These are phyloP conservation scores for Parotocinclus haroldoi DNA, from an alignment of 2,797 vertebrate species.

Conservation along the genomic window DNA sequence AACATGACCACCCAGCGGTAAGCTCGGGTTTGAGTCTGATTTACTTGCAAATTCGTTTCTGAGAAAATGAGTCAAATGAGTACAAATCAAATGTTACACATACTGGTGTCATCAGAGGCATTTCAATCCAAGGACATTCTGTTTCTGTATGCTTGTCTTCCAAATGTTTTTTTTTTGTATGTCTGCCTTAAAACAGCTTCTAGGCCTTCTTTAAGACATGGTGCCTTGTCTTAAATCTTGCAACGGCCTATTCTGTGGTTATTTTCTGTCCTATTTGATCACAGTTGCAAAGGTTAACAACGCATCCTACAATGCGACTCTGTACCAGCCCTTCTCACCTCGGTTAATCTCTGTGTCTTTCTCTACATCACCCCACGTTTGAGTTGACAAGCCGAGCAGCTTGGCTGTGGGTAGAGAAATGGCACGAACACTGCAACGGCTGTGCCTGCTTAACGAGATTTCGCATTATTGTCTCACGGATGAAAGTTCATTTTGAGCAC, in stretches of 20 bases:
- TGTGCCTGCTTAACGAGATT: slow-evolving; percentile 28
- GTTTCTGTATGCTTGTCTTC: slow-evolving; percentile 40
- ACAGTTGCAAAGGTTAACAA: slow-evolving; percentile 8
- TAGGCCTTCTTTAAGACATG: slow-evolving; percentile 44
- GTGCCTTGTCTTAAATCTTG: slow-evolving; percentile 51
- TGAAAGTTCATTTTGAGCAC: slow-evolving; percentile 30
- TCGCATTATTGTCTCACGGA: slow-evolving; percentile 31
- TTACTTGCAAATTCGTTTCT: slow-evolving; percentile 1
- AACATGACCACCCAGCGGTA: neutral
- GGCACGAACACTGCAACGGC: slow-evolving; percentile 31
- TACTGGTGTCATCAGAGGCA: neutral
- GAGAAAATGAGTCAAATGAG: neutral
- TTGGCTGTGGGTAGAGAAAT: slow-evolving; percentile 39
- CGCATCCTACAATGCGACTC: slow-evolving; percentile 1
- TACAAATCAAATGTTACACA: slow-evolving; percentile 7
- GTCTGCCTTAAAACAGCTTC: slow-evolving; percentile 27
- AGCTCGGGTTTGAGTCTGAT: neutral
- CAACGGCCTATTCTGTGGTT: slow-evolving; percentile 34
- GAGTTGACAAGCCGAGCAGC: slow-evolving; percentile 31
- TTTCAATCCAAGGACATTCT: neutral
- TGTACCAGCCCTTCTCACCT: slow-evolving; percentile 1
- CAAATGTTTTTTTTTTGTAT: slow-evolving; percentile 48
- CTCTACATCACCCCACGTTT: neutral
- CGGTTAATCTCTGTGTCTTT: neutral
- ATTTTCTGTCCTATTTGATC: slow-evolving; percentile 14